Evolutionary conservation across 2,888 invertebrate species (phyloP).

Genomic region (Tetramorium bicarinatum): DNA sequence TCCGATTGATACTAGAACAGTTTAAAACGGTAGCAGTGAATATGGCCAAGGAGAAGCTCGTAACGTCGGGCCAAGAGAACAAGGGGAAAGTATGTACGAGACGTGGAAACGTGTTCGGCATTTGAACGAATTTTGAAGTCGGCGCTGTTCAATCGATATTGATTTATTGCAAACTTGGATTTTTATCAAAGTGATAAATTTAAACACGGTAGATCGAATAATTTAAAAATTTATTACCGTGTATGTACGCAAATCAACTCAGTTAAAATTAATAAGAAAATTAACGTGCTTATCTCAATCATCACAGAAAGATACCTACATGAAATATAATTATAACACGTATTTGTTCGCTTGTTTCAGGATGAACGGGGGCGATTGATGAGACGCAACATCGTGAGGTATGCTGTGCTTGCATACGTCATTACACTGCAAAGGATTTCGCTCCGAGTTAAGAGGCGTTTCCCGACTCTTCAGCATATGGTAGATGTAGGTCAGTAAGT

Average conservation of each 20-base stretch:
- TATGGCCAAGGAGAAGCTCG: conserved; percentile 32
- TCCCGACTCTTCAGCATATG: conserved; percentile 96
- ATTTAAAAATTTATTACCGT: not conserved
- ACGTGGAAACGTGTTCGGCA: conserved; percentile 78
- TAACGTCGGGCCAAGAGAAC: conserved; percentile 71
- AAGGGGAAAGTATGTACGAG: conserved; percentile 77
- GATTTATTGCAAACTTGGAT: conserved; percentile 18
- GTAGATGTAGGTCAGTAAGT: conserved; percentile 93
- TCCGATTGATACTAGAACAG: conserved; percentile 61
- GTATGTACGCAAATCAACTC: not conserved
- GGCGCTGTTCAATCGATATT: conserved; percentile 39
- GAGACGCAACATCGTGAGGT: conserved; percentile 96
- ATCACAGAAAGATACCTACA: not conserved
- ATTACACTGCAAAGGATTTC: conserved; percentile 96
- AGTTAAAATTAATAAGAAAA: conserved; percentile 11
- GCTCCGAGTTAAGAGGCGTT: conserved; percentile 94
- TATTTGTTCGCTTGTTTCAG: conserved; percentile 87
- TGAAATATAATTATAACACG: conserved; percentile 14
- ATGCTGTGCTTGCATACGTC: conserved; percentile 95
- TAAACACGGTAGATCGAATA: not conserved
- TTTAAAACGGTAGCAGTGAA: conserved; percentile 32
- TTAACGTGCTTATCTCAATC: not conserved
- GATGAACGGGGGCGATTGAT: conserved; percentile 96
- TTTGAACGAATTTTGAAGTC: conserved; percentile 72
- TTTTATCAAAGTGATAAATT: conserved; percentile 9